phyloP scores from a whole-genome alignment of 2,113 vertebrate species.

The Cyphomyrus plagiostoma region DNA sequence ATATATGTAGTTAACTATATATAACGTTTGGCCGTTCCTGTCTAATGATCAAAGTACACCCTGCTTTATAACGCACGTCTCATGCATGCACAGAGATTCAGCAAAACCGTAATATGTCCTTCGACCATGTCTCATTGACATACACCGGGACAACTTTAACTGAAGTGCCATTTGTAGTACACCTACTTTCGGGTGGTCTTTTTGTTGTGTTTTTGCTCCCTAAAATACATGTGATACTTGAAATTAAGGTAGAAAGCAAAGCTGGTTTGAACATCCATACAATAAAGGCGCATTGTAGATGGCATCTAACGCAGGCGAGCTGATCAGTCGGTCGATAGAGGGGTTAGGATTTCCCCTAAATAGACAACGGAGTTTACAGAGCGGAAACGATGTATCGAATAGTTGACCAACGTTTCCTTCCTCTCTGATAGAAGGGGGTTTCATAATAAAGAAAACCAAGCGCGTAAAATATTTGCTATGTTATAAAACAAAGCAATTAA shows the following conservation, averaged over 20 bases:
- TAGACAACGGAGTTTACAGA: conserved; percentile 49
- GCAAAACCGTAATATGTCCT: background rate
- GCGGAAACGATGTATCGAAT: conserved; percentile 45
- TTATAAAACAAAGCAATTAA: conserved; percentile 17
- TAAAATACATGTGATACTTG: background rate
- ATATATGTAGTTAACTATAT: background rate
- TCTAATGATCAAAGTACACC: background rate
- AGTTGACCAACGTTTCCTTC: conserved; percentile 46
- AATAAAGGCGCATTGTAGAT: conserved; percentile 10
- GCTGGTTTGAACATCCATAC: background rate
- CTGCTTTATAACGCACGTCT: background rate
- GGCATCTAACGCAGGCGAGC: conserved; percentile 15
- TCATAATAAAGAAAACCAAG: conserved; percentile 29
- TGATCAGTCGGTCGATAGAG: conserved; percentile 27
- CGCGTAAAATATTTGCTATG: conserved; percentile 21
- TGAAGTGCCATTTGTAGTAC: background rate
- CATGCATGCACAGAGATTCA: background rate
- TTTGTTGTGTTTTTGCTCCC: background rate
- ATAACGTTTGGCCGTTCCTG: background rate
- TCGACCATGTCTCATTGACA: background rate
- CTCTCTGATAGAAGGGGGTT: conserved; percentile 42
- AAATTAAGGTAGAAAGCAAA: background rate
- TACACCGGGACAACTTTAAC: background rate
- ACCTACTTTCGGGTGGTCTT: background rate
- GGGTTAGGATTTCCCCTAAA: conserved; percentile 44